A percentile compares a stretch with the other conserved stretches of the same genome.
Conservation (phyloP, 2,113 vertebrate species). For the Elaphurus davidianus region DNA sequence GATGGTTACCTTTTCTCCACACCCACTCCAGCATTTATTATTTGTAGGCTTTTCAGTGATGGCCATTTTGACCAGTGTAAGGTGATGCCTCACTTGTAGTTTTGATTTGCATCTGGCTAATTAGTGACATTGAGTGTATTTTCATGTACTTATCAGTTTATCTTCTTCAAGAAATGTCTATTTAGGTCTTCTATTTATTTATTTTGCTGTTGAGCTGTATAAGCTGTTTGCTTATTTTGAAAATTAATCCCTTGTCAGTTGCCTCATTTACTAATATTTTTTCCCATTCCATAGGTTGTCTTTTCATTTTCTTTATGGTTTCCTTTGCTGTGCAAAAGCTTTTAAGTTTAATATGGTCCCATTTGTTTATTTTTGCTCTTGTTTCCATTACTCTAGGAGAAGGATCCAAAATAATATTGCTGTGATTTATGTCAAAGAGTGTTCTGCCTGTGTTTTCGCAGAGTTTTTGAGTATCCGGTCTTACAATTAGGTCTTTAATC, state of each 20-base stretch:
- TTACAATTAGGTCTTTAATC: not conserved
- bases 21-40: not conserved
- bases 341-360: not conserved
- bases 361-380: not conserved
- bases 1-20: not conserved
- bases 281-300: not conserved
- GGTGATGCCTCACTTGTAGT: not conserved
- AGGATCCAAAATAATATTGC: not conserved
- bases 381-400: not conserved
- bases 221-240: not conserved
- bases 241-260: not conserved
- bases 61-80: not conserved
- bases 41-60: not conserved
- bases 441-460: not conserved
- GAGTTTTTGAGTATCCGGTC: not conserved
- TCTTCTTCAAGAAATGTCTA: not conserved
- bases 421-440: not conserved
- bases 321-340: not conserved
- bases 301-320: not conserved
- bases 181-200: not conserved
- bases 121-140: not conserved
- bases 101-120: not conserved
- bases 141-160: not conserved
- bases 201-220: not conserved
- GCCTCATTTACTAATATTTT: not conserved